Evolutionary conservation across 1,140 invertebrate genomes (phyloP), one percentile per base, ranked within the genome.

Genomic region (Pogonomyrmex barbatus): DNA sequence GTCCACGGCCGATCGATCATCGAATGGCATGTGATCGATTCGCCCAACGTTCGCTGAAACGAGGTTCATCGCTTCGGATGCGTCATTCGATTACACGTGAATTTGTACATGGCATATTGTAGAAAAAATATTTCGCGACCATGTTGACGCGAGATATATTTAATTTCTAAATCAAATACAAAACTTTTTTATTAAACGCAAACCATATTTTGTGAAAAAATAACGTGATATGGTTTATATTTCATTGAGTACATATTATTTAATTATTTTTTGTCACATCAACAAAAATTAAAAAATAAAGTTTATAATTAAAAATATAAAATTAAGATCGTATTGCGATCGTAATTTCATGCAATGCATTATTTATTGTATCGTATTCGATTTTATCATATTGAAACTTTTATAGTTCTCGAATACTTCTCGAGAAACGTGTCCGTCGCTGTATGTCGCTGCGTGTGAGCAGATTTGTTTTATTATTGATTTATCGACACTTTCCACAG

Each of bases 1-100:
- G 81, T 85, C 75, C 86, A 58, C 47, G 79, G 36, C 79, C 88
- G 89, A 90, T 90, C 89, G 89, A 90, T 90, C 89, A 90, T 89
- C 77, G 63, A 76, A 75, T 50, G 73, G 30, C 78, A 77, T 52
- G 81, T 90, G 89, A 90, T 90, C 89, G 89, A 90, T 90, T 89
- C 81, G 87, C 75, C 73, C 50, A 67, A 68, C 86, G 71, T 68
- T 71, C 89, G 88, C n/a, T 54, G 78, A 85, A 83, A 85, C 78
- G 82, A 85, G 84, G 67, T 89, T 87, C 87, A 82, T 78, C 75
- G 33, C 50, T 85, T 58, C 62, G 78, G 47, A 89, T 82, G 77
- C 73, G 84, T 58, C 58, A 63, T 62, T 58, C 76, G 87, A 68
- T 70, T 82, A 73, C 67, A 89, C 85, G 65, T 58, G 78, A 89